Conservation (phyloP, 37 sponge, comb jelly and placozoan genomes). For the Beroe ovata region DNA sequence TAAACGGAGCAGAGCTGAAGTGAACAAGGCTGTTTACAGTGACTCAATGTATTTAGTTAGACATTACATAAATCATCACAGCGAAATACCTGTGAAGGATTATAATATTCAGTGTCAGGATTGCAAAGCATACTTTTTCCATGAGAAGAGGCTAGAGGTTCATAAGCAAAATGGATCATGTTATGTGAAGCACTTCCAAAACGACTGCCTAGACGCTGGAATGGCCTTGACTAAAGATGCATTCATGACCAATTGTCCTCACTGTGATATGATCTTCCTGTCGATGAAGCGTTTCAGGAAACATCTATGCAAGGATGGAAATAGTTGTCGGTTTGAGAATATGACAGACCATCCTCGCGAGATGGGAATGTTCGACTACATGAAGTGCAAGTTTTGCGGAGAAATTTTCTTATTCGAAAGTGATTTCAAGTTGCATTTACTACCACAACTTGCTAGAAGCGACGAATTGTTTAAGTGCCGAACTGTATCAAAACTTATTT, state of each 20-base stretch:
- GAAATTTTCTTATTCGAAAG: background rate
- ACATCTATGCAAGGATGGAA: background rate
- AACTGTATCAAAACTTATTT: background rate
- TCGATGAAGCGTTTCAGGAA: background rate
- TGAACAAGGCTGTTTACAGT: background rate
- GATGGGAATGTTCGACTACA: background rate
- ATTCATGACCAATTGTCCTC: background rate
- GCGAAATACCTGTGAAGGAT: background rate
- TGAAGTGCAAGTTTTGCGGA: conserved; percentile 13
- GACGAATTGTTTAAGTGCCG: background rate
- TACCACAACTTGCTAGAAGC: background rate
- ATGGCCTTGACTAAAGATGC: background rate
- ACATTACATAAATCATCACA: conserved; percentile 16
- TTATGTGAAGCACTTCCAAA: background rate
- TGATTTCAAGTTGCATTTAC: background rate
- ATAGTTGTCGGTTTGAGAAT: background rate
- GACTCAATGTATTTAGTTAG: background rate
- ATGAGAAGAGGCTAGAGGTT: background rate
- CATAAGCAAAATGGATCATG: background rate
- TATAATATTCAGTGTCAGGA: conserved; percentile 26
- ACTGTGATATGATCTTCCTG: conserved; percentile 7
- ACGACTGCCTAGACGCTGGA: background rate
- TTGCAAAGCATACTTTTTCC: conserved; percentile 12
- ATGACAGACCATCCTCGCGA: background rate
- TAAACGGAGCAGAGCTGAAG: background rate